Base-by-base conservation (phyloP, 2,888 invertebrate species). In the Druceiella hillmani region DNA sequence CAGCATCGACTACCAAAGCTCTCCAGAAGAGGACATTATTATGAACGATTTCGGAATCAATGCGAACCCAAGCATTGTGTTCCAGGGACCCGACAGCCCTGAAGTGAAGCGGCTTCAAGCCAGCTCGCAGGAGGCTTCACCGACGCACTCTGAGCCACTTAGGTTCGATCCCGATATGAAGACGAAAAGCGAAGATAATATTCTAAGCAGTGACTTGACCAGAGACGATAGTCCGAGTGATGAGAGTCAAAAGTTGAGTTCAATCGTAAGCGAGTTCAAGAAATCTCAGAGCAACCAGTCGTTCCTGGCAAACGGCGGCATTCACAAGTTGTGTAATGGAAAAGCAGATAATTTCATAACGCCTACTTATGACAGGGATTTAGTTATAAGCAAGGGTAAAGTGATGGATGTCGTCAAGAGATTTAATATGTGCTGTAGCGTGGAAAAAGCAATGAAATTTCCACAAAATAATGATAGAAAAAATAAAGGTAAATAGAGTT, bases 1-100 rank as follows among this genome's bases (percentile, higher is more conserved):
- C 12, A 7, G 3, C 3, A 3, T 13, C 2, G 50, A 48, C 4
- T 39, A 35, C 3, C 50, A 52, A 40, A 45, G 52, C 9, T 52
- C 27, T 15, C 15, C 11, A 3, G 27, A 56, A 7, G 55, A 54
- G 4, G 27, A 28, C 5, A 9, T 22, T 10, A n/a, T n/a, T n/a
- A n/a, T n/a, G n/a, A n/a, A n/a, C n/a, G 10, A 25, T 3, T 25
- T 25, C 11, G 13, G 16, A 22, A 12, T 12, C 11, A 40, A 53
- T 17, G 55, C 55, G 2, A 64, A 52, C 41, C 69, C 70, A 1
- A 69, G 68, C 46, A 68, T 70, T 41, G 68, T 68, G 4, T 68
- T 70, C 33, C 69, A 70, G 59, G 69, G 68, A 1, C 70, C 70
- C 0, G 70, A 70, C 36, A 70, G 69, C 22, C 69, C 70, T 2